Conservation (phyloP, 1,140 invertebrate species). For the Zaprionus ghesquierei region DNA sequence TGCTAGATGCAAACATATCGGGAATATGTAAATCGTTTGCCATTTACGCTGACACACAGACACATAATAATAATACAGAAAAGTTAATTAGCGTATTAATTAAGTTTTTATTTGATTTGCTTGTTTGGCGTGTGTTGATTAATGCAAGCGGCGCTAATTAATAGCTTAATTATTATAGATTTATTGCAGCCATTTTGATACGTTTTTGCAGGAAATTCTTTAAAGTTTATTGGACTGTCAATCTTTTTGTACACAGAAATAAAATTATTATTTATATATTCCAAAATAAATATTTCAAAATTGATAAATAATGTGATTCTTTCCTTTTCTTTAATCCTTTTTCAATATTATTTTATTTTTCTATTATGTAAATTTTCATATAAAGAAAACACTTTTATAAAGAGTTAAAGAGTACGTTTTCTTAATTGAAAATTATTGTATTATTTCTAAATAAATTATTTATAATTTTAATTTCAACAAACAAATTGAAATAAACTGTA, state of each 20-base stretch:
- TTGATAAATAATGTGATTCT: no score
- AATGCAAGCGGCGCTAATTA: slow-evolving; percentile 17
- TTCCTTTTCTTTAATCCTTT: no score
- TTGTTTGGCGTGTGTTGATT: slow-evolving; percentile 11
- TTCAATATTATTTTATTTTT: no score
- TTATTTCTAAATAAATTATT: not conserved
- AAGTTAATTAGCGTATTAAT: slow-evolving; percentile 78
- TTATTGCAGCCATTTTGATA: not conserved
- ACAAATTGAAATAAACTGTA: not conserved
- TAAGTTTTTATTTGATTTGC: slow-evolving; percentile 57
- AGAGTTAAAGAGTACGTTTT: no score
- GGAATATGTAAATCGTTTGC: slow-evolving; percentile 43
- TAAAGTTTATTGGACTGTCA: not conserved
- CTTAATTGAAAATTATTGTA: no score
- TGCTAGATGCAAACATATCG: slow-evolving; percentile 22
- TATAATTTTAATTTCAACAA: not conserved
- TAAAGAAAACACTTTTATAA: no score
- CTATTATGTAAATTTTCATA: no score
- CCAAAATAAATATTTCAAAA: no score
- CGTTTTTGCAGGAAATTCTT: not conserved
- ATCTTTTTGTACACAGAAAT: not conserved
- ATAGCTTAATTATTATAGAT: not conserved
- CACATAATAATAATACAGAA: slow-evolving; percentile 78
- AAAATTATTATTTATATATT: not conserved
- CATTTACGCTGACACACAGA: slow-evolving; percentile 32